Evolutionary conservation across 2,888 invertebrate species (phyloP).

Genomic region (Pandemis heparana): DNA sequence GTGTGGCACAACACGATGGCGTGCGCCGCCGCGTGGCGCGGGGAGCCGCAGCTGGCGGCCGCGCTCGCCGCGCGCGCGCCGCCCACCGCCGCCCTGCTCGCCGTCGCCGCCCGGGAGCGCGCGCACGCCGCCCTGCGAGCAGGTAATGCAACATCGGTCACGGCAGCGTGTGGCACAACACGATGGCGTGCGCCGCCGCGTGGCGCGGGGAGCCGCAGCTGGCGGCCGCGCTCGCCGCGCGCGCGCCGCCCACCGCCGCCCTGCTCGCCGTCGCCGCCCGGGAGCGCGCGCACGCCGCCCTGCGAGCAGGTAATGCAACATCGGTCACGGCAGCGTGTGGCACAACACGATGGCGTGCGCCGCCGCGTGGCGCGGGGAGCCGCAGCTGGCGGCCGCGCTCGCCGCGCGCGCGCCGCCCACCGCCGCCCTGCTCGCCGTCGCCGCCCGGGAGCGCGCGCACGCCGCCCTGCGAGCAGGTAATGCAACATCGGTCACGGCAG

Average conservation of each 20-base stretch:
- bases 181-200: conserved; percentile 58
- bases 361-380: conserved; percentile 74
- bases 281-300: conserved; percentile 28
- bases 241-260: conserved; percentile 46
- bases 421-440: conserved; percentile 46
- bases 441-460: conserved; percentile 44
- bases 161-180: conserved; percentile 64
- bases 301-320: too few relatives aligned
- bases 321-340: conserved; percentile 67
- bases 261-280: conserved; percentile 49
- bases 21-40: conserved; percentile 70
- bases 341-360: conserved; percentile 52
- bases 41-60: conserved; percentile 56
- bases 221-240: conserved; percentile 54
- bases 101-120: conserved; percentile 48
- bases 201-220: conserved; percentile 68
- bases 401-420: conserved; percentile 50
- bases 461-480: too few relatives aligned
- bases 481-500: conserved; percentile 63
- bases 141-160: conserved; percentile 66
- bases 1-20: conserved; percentile 63
- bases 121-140: too few relatives aligned
- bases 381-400: conserved; percentile 52
- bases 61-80: conserved; percentile 53
- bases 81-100: conserved; percentile 37